A percentile compares a stretch with the other conserved stretches of the same genome.
These are phyloP conservation scores for Epinephelus moara DNA, from an alignment of 2,113 vertebrate genomes.

Conservation along the genomic window DNA sequence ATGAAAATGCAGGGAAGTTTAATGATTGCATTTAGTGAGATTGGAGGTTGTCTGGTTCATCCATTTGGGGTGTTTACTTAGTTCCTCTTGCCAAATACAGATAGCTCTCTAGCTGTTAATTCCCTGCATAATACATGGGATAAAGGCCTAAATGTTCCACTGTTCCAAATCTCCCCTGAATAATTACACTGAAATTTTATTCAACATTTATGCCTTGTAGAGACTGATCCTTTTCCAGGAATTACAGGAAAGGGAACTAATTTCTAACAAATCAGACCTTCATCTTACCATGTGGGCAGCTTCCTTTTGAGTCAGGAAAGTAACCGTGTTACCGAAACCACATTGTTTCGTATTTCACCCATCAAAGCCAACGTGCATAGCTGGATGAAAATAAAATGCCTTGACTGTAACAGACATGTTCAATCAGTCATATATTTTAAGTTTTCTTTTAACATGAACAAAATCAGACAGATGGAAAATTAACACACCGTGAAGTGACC, in stretches of 20 bases:
- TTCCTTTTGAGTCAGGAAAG: slow-evolving; percentile 17
- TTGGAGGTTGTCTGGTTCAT: slow-evolving; percentile 53
- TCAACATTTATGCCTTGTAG: slow-evolving; percentile 49
- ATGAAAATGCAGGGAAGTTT: slow-evolving; percentile 43
- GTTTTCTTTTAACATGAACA: slow-evolving; percentile 24
- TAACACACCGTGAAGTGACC: slow-evolving; percentile 50
- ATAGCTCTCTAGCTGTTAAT: slow-evolving; percentile 61
- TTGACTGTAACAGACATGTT: slow-evolving; percentile 25
- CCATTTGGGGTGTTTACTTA: slow-evolving; percentile 61
- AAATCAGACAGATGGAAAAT: slow-evolving; percentile 49
- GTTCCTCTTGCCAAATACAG: slow-evolving; percentile 65
- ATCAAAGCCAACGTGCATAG: slow-evolving; percentile 18
- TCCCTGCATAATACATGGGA: slow-evolving; percentile 69
- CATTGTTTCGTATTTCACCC: not conserved
- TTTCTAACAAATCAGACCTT: slow-evolving; percentile 46
- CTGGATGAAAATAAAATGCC: slow-evolving; percentile 10
- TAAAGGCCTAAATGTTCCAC: slow-evolving; percentile 68
- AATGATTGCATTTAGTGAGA: slow-evolving; percentile 55
- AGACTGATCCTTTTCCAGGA: slow-evolving; percentile 57
- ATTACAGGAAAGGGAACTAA: slow-evolving; percentile 35
- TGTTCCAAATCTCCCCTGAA: slow-evolving; percentile 67
- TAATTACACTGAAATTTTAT: slow-evolving; percentile 65
- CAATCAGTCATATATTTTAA: slow-evolving; percentile 20
- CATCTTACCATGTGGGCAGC: slow-evolving; percentile 22
- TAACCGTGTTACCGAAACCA: slow-evolving; percentile 15